Conservation (phyloP, 2,888 invertebrate genomes). For the Griposia aprilina region DNA sequence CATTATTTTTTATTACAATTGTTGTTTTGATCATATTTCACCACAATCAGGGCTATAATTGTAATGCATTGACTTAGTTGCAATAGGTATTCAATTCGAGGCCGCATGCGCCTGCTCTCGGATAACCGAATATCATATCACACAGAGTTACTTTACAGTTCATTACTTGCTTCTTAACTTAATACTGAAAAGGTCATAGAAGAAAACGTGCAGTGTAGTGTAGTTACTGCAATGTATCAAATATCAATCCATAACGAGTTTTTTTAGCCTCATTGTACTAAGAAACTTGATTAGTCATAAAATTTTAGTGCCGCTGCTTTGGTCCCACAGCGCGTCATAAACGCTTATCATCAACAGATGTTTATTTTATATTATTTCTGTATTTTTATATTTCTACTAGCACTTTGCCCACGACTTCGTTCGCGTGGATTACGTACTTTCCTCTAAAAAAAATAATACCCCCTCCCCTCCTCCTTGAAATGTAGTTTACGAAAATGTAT, state of each 20-base stretch:
- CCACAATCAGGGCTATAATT: constrained; percentile 69
- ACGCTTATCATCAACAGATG: constrained; percentile 29
- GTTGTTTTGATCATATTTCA: constrained; percentile 71
- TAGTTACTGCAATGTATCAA: constrained; percentile 10
- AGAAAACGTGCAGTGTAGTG: constrained; percentile 27
- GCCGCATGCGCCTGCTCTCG: constrained; percentile 47
- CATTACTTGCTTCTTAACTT: constrained; percentile 17
- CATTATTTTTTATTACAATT: constrained; percentile 67
- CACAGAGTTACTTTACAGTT: constrained; percentile 41
- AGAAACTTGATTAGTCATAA: constrained; percentile 11
- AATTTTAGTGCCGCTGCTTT: not conserved
- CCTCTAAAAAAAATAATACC: too few relatives aligned
- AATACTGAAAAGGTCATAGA: not conserved
- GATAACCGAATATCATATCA: constrained; percentile 58
- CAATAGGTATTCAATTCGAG: constrained; percentile 60
- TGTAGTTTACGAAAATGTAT: too few relatives aligned
- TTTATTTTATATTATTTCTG: constrained; percentile 13
- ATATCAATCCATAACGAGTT: not conserved
- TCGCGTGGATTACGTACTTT: too few relatives aligned
- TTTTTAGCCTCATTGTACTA: not conserved
- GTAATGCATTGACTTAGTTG: constrained; percentile 48
- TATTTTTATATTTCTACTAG: too few relatives aligned
- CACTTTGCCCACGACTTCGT: too few relatives aligned
- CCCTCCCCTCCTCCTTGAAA: too few relatives aligned
- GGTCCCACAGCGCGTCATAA: not conserved